A percentile compares a stretch with the other conserved stretches of the same genome.
These are phyloP conservation scores for Tribolium castaneum DNA, from an alignment of 1,140 invertebrate species.

Conservation along the genomic window DNA sequence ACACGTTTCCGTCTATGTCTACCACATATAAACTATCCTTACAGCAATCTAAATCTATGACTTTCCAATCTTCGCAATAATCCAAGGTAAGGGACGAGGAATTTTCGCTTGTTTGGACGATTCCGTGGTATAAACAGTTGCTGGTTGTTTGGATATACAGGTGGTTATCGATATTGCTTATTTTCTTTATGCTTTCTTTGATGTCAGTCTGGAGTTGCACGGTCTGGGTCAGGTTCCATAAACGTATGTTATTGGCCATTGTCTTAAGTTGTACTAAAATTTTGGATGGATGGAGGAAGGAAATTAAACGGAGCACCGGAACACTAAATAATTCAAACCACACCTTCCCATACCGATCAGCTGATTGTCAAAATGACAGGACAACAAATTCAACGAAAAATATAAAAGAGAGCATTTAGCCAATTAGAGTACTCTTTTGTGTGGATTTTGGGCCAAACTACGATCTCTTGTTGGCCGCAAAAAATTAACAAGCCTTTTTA, in stretches of 20 bases:
- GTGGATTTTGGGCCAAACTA: no score
- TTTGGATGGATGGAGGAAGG: conserved; percentile 1
- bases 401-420: no score
- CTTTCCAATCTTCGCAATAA: conserved; percentile 40
- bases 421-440: neutral
- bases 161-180: conserved; percentile 57
- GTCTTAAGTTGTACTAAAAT: conserved; percentile 21
- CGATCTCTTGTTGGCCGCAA: no score
- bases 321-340: conserved; percentile 34
- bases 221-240: conserved; percentile 55
- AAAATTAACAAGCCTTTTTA: no score
- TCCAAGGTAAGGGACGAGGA: conserved; percentile 46
- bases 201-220: conserved; percentile 48
- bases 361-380: conserved; percentile 12
- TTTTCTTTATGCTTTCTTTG: conserved; percentile 54
- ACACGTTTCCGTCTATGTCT: conserved; percentile 71
- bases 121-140: conserved; percentile 56
- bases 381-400: neutral
- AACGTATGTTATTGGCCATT: conserved; percentile 44
- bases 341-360: conserved; percentile 28
- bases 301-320: conserved; percentile 28
- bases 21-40: conserved; percentile 72
- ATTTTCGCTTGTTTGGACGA: conserved; percentile 48
- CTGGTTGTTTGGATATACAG: conserved; percentile 55
- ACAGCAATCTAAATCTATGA: conserved; percentile 71